Conservation (phyloP, 2,797 vertebrate genomes). For the Zalophus californianus region DNA sequence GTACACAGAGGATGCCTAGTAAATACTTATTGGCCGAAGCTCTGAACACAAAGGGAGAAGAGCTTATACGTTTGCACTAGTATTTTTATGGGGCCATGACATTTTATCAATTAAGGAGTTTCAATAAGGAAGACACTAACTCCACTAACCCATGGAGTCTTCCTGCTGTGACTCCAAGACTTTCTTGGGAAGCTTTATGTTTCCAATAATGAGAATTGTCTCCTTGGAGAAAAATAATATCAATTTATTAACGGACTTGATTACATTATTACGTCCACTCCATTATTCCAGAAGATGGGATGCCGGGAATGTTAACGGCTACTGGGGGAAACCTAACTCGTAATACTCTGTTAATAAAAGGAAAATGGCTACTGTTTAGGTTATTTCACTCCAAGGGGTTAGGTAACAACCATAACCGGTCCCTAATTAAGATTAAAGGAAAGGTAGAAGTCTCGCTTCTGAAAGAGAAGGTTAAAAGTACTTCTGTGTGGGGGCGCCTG, state of each 20-base stretch:
- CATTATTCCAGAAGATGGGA: conserved; percentile 64
- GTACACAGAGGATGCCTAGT: not conserved
- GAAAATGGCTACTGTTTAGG: conserved; percentile 57
- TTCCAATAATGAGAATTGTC: conserved; percentile 60
- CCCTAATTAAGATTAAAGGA: conserved; percentile 59
- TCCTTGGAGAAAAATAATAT: conserved; percentile 72
- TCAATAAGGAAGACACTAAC: conserved; percentile 46
- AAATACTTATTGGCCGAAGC: not conserved
- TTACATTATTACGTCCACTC: conserved; percentile 66
- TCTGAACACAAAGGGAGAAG: not conserved
- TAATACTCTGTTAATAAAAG: conserved; percentile 59
- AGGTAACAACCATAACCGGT: conserved; percentile 58
- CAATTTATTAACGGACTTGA: conserved; percentile 70
- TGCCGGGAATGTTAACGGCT: conserved; percentile 55
- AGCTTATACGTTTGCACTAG: not conserved
- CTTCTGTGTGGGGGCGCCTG: not conserved
- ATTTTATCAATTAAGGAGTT: not conserved
- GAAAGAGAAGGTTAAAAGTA: conserved; percentile 3
- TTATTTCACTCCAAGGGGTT: conserved; percentile 68
- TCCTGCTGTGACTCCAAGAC: conserved; percentile 37
- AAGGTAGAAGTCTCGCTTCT: conserved; percentile 50
- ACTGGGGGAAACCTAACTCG: conserved; percentile 35
- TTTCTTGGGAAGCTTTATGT: conserved; percentile 53
- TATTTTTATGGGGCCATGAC: conserved; percentile 19
- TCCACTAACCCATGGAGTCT: conserved; percentile 5